Conservation (phyloP, 2,113 vertebrate genomes). For the Gasterosteus aculeatus region DNA sequence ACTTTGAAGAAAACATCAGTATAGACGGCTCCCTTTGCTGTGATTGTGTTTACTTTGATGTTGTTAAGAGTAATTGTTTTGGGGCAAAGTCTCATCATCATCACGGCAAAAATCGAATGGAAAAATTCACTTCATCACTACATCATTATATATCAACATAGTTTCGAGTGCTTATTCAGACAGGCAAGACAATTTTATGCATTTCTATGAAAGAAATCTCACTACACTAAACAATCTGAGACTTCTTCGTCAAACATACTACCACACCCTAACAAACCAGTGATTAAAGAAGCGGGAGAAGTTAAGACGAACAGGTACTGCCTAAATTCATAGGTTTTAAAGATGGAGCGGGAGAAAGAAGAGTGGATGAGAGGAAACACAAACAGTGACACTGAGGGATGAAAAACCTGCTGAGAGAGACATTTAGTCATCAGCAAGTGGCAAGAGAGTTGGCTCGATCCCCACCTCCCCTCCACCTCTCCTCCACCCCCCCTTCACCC, state of each 20-base stretch:
- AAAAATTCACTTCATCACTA: constrained; percentile 40
- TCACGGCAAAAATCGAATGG: constrained; percentile 1
- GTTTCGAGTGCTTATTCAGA: constrained; percentile 23
- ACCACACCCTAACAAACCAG: background rate
- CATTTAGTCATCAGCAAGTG: constrained; percentile 60
- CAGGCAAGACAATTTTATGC: constrained; percentile 19
- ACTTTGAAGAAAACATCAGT: background rate
- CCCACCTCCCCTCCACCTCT: constrained; percentile 21
- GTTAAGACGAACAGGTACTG: background rate
- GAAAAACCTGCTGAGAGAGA: constrained; percentile 54
- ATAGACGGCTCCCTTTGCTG: constrained; percentile 11
- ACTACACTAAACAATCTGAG: constrained; percentile 22
- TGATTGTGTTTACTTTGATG: constrained; percentile 26
- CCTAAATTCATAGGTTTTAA: constrained; percentile 25
- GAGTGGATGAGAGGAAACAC: constrained; percentile 51
- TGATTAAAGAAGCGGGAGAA: background rate
- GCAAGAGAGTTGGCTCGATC: constrained; percentile 48
- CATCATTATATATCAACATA: constrained; percentile 17
- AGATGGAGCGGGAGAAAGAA: constrained; percentile 6
- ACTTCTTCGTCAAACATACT: constrained; percentile 7
- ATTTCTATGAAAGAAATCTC: constrained; percentile 5
- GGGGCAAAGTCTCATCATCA: constrained; percentile 10
- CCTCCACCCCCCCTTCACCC: constrained; percentile 45
- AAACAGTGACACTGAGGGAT: constrained; percentile 54
- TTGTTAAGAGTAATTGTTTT: constrained; percentile 34